A percentile compares a stretch with the other conserved stretches of the same genome.
Evolutionary conservation across 2,888 invertebrate genomes (phyloP).

Genomic region (Choreutis nemorana): DNA sequence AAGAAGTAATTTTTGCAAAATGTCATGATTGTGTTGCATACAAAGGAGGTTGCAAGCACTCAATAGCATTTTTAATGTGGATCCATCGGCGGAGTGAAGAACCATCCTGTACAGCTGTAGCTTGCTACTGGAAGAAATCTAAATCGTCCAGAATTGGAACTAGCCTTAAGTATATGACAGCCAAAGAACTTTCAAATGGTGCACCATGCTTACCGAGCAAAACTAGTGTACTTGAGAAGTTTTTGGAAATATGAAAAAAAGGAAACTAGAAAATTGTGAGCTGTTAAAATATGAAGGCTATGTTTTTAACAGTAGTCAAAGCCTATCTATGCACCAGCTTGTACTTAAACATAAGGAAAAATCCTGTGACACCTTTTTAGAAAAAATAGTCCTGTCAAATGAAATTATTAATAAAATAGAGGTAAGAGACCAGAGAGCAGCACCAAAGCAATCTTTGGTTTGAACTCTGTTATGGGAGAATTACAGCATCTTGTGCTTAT

Average conservation of each 20-base stretch:
- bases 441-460: constrained; percentile 15
- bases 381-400: constrained; percentile 6
- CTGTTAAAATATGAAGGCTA: constrained; percentile 16
- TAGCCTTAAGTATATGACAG: constrained; percentile 17
- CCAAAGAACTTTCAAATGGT: constrained; percentile 16
- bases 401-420: constrained; percentile 6
- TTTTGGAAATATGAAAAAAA: constrained; percentile 14
- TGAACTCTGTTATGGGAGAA: constrained; percentile 20
- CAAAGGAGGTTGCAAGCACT: constrained; percentile 22
- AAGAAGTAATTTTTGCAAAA: constrained; percentile 10
- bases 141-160: constrained; percentile 18
- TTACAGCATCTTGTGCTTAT: constrained; percentile 21
- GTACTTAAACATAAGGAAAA: constrained; percentile 11
- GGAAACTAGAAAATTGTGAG: constrained; percentile 14
- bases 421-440: constrained; percentile 10
- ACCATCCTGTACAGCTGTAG: constrained; percentile 16
- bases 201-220: constrained; percentile 11
- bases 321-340: constrained; percentile 12
- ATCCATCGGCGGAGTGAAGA: constrained; percentile 23
- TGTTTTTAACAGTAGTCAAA: constrained; percentile 6
- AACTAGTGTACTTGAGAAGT: constrained; percentile 8
- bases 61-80: constrained; percentile 22
- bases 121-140: constrained; percentile 23
- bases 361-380: constrained; percentile 10
- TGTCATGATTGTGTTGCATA: constrained; percentile 20